Conservation (phyloP, 2,888 invertebrate species). For the Pedicia rivosa region DNA sequence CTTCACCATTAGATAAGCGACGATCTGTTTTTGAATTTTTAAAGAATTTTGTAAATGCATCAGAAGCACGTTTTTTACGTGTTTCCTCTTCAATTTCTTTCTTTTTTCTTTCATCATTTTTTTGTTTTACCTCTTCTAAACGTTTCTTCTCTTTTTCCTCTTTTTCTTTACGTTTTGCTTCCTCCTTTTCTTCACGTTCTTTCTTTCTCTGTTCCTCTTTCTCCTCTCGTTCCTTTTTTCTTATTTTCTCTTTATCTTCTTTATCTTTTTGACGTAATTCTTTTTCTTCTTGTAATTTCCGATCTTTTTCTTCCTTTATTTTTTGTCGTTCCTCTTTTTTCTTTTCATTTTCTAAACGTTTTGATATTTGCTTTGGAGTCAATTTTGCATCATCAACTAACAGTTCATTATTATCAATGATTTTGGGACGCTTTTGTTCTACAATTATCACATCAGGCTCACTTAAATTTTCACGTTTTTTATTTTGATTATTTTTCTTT, state of each 20-base stretch:
- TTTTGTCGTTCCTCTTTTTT: constrained; percentile 34
- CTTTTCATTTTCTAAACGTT: constrained; percentile 30
- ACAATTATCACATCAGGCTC: no score
- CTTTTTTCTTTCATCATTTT: constrained; percentile 24
- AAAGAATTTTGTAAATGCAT: constrained; percentile 71
- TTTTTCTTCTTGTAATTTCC: constrained; percentile 37
- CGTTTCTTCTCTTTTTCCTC: constrained; percentile 24
- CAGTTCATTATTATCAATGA: no score
- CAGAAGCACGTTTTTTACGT: constrained; percentile 52
- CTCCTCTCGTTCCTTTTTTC: constrained; percentile 25
- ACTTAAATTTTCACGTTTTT: no score
- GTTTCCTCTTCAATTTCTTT: constrained; percentile 29
- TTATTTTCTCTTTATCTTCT: constrained; percentile 31
- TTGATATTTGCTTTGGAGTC: constrained; percentile 26
- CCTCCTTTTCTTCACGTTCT: constrained; percentile 15
- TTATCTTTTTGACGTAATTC: constrained; percentile 38
- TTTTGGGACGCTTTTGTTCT: no score
- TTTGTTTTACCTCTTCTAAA: constrained; percentile 22
- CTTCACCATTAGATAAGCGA: no score
- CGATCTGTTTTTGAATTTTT: no score
- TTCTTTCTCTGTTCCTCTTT: constrained; percentile 13
- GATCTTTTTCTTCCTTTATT: constrained; percentile 32
- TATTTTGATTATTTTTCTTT: no score
- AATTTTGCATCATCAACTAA: constrained; percentile 1
- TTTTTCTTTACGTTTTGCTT: constrained; percentile 27